Base-by-base conservation (phyloP, 2,888 invertebrate species). In the Tenthredo notha region DNA sequence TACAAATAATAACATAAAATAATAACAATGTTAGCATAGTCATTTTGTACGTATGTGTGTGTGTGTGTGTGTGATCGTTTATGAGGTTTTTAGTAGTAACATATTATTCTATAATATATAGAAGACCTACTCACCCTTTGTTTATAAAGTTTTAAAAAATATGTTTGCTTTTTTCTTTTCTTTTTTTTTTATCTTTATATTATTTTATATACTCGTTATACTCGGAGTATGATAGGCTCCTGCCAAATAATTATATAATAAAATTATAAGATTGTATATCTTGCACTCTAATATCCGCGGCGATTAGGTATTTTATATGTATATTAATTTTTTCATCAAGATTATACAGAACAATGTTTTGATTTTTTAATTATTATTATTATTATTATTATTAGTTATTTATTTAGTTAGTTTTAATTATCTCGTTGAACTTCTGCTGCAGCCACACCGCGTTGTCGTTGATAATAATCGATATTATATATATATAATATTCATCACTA, bases 181-280 rank as follows among this genome's bases (percentile, higher is more conserved):
- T n/a, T 0, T 54, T 54, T 54, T n/a, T n/a, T 18, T 54, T 54
- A 12, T n/a, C 50, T 50, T 50, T 50, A n/a, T n/a, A n/a, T 54
- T 54, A 7, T 54, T 61, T 61, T 61, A 12, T 25, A 61, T 54
- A 61, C 12, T 61, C 70, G 18, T 12, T 2, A n/a, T 37, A 29
- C 37, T 37, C 37, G 70, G 18, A 72, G 3, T 33, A 40, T 2
- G n/a, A 15, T 54, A n/a, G 70, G 40, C 70, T 72, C 70, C 70
- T 72, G 70, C 70, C 70, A 72, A 37, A 72, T 72, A 72, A 72
- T 72, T 72, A 72, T 72, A n/a, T 61, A 61, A 61, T 25, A 10
- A 61, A 61, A 61, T 25, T 61, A 61, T 61, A 25, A 25, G 61
- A 61, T 61, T 61, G 21, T 61, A 61, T 61, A 61, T 61, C 61